phyloP scores from a whole-genome alignment of 2,113 vertebrate species.

The Podiceps cristatus region DNA sequence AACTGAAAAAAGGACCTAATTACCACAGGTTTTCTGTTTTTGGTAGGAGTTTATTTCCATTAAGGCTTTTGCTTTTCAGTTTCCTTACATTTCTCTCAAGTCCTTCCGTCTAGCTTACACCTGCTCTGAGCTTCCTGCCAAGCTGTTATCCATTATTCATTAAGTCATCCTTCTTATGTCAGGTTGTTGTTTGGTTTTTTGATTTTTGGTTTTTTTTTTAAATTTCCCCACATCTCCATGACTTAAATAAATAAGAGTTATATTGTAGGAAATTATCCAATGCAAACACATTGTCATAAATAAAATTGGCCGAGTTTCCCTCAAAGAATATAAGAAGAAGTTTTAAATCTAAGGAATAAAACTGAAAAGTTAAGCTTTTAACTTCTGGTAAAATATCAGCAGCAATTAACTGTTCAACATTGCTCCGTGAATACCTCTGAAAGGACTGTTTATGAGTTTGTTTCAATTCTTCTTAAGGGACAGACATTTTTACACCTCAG shows the following conservation, averaged over 20 bases:
- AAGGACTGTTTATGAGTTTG: background rate
- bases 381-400: background rate
- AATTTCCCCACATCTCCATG: background rate
- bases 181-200: no score
- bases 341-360: background rate
- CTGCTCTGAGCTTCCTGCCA: background rate
- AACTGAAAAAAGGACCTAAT: background rate
- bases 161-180: background rate
- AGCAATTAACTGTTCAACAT: background rate
- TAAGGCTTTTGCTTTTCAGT: background rate
- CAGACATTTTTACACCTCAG: background rate
- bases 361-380: background rate
- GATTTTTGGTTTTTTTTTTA: background rate
- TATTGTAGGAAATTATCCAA: background rate
- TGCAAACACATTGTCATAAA: background rate
- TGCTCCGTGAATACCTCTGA: background rate
- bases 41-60: background rate
- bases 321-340: background rate
- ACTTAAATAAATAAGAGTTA: background rate
- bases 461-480: background rate
- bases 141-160: background rate
- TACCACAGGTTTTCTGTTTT: background rate
- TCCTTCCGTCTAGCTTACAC: background rate
- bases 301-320: background rate
- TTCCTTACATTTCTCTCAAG: background rate